phyloP scores from a whole-genome alignment of 2,888 invertebrate species.

The Tanaodytes sp. region DNA sequence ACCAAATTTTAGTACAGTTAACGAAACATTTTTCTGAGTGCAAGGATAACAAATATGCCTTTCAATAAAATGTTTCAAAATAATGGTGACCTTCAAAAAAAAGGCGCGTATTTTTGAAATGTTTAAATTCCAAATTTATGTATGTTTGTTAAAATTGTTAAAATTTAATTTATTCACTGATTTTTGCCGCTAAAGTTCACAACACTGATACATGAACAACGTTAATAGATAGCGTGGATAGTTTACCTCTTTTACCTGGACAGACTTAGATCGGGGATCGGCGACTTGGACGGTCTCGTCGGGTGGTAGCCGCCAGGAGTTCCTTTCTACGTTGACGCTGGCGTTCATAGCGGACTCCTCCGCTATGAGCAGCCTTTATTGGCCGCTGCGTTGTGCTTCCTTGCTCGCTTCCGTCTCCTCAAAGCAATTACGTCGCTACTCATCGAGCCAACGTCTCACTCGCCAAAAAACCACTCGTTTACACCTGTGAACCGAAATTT shows the following conservation, averaged over 20 bases:
- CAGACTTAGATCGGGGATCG: constrained; percentile 87
- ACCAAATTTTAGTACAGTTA: too few species aligned
- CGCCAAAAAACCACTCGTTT: constrained; percentile 64
- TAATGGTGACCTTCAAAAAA: too few species aligned
- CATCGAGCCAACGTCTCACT: constrained; percentile 72
- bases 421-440: constrained; percentile 71
- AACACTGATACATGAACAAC: constrained; percentile 39
- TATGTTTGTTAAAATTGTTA: too few species aligned
- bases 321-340: constrained; percentile 90
- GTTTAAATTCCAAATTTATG: too few species aligned
- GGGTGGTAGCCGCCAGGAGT: constrained; percentile 92
- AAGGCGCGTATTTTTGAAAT: too few species aligned
- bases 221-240: constrained; percentile 28
- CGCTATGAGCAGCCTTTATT: constrained; percentile 53
- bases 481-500: constrained; percentile 59
- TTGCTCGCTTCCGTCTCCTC: constrained; percentile 61
- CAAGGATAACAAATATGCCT: too few species aligned
- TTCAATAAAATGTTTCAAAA: too few species aligned
- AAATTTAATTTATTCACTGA: background rate
- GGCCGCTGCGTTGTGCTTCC: constrained; percentile 62
- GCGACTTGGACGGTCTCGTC: constrained; percentile 93
- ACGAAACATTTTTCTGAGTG: too few species aligned
- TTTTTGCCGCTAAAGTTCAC: background rate
- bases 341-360: constrained; percentile 86
- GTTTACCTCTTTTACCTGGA: constrained; percentile 76